Percentiles rank a stretch among this genome's conserved stretches.
Conservation (phyloP, 2,888 invertebrate species). For the Orthosia gracilis region DNA sequence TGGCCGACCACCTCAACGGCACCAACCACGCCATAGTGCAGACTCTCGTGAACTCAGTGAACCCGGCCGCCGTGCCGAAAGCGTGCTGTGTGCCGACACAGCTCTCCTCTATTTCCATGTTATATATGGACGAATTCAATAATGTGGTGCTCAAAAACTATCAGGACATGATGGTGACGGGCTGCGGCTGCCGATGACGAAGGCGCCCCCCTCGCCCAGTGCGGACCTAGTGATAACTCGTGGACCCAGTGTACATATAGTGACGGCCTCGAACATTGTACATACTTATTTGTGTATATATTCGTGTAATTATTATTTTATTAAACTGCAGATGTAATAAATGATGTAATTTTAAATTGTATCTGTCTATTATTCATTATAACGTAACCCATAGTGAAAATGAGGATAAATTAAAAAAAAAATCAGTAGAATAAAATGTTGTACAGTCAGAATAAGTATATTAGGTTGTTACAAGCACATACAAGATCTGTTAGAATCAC, state of each 20-base stretch:
- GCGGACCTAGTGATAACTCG: slow-evolving; percentile 88
- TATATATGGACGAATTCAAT: slow-evolving; percentile 98
- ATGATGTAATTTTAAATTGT: slow-evolving; percentile 83
- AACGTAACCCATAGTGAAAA: slow-evolving; percentile 26
- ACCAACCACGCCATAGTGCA: slow-evolving; percentile 99
- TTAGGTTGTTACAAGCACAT: background rate
- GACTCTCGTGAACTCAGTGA: slow-evolving; percentile 98
- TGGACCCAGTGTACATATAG: slow-evolving; percentile 91
- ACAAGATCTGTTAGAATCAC: background rate
- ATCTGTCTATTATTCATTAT: slow-evolving; percentile 60
- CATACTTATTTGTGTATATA: slow-evolving; percentile 89
- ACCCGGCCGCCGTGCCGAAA: slow-evolving; percentile 97
- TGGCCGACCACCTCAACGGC: slow-evolving; percentile 98
- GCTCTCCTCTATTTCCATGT: slow-evolving; percentile 98
- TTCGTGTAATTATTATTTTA: slow-evolving; percentile 90
- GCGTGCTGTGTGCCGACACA: slow-evolving; percentile 99
- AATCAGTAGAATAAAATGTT: background rate
- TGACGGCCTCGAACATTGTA: slow-evolving; percentile 88
- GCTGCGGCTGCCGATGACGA: slow-evolving; percentile 98
- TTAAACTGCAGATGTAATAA: slow-evolving; percentile 89
- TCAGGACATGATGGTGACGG: slow-evolving; percentile 99
- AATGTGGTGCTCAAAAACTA: slow-evolving; percentile 99
- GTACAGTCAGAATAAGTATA: background rate
- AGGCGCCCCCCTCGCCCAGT: slow-evolving; percentile 81
- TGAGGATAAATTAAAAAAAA: background rate